Conservation (phyloP, 2,797 vertebrate species). For the Nannoperca obscura region DNA sequence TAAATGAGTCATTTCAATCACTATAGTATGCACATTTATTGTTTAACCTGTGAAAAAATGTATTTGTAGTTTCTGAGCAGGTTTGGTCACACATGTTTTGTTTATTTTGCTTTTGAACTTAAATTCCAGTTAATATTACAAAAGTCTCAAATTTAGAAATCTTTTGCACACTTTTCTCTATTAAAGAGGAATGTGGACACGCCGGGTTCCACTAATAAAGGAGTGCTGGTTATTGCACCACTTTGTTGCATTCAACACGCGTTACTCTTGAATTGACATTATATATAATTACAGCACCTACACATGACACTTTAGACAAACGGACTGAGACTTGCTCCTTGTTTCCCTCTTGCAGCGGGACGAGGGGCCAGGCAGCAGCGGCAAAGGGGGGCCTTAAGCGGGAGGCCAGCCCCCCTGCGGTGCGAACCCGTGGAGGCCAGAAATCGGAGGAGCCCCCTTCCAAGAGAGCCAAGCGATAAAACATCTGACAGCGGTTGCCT, state of each 20-base stretch:
- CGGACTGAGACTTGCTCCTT: conserved; percentile 62
- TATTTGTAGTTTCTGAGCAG: background rate
- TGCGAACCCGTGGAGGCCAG: conserved; percentile 89
- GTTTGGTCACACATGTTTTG: background rate
- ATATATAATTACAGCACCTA: conserved; percentile 13
- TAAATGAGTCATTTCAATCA: background rate
- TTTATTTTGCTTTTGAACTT: background rate
- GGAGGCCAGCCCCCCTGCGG: conserved; percentile 89
- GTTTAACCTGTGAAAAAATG: background rate
- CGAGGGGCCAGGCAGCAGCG: conserved; percentile 84
- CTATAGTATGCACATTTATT: background rate
- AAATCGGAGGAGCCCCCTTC: conserved; percentile 88
- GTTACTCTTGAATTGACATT: conserved; percentile 48
- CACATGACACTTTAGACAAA: conserved; percentile 58
- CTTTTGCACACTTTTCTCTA: background rate
- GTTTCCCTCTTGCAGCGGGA: conserved; percentile 81
- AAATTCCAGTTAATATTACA: background rate
- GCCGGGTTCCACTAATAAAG: conserved; percentile 15
- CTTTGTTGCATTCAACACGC: conserved; percentile 21
- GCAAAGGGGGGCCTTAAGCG: conserved; percentile 88
- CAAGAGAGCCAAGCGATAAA: conserved; percentile 93
- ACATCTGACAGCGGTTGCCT: conserved; percentile 38
- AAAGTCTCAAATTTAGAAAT: conserved; percentile 30
- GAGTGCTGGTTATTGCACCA: conserved; percentile 28
- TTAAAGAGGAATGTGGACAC: background rate